These are phyloP conservation scores for Trichonephila inaurata DNA, from an alignment of 1,140 invertebrate species.

Conservation along the genomic window DNA sequence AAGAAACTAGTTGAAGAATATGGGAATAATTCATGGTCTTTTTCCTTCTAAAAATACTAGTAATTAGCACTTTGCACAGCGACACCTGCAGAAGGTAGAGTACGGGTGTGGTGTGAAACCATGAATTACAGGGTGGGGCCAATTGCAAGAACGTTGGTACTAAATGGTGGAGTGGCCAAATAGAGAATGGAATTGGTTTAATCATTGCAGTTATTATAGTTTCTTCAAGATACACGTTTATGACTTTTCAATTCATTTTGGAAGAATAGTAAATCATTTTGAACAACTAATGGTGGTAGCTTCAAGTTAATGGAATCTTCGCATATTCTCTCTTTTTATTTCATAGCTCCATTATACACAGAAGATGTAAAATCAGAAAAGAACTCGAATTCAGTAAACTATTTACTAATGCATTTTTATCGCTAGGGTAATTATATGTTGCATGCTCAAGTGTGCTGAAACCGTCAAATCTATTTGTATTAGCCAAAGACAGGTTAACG, in stretches of 20 bases:
- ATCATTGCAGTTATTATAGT: background rate
- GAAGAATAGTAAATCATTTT: no score
- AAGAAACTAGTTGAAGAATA: constrained; percentile 5
- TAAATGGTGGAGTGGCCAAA: background rate
- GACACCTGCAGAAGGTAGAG: background rate
- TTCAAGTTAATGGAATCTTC: no score
- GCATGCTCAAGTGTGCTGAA: no score
- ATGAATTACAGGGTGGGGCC: constrained; percentile 10
- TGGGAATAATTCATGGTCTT: background rate
- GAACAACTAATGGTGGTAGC: no score
- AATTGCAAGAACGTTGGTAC: background rate
- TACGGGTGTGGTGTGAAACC: constrained; percentile 10
- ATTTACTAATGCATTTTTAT: no score
- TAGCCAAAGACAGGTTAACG: no score
- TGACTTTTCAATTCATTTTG: background rate
- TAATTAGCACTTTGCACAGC: background rate
- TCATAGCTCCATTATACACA: no score
- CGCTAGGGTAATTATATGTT: no score
- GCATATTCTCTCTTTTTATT: no score
- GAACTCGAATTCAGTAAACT: no score
- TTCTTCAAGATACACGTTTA: background rate
- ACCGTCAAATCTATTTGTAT: no score
- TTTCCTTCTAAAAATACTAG: background rate
- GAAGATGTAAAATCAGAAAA: no score
- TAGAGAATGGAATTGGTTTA: background rate